These are phyloP conservation scores for Artibeus lituratus DNA, from an alignment of 2,797 vertebrate genomes.

Conservation along the genomic window DNA sequence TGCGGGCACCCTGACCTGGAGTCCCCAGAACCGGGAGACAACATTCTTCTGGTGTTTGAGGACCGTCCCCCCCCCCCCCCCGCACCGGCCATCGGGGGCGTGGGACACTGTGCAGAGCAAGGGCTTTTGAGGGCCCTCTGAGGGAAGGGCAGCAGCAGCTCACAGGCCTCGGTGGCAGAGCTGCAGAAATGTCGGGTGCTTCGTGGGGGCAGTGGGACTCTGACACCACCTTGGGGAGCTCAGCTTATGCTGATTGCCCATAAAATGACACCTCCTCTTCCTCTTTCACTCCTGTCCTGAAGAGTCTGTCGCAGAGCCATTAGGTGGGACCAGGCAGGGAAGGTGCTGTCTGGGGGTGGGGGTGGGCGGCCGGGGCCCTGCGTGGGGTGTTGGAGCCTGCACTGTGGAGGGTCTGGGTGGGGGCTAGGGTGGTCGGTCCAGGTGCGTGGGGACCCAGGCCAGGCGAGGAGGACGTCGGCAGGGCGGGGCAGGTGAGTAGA, in stretches of 20 bases:
- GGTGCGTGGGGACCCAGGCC: neutral
- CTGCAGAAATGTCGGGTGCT: neutral
- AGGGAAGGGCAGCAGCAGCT: neutral
- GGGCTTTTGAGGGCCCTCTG: neutral
- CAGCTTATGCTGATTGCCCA: neutral
- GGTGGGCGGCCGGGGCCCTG: neutral
- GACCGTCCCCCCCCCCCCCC: too few relatives aligned
- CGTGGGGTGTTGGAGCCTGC: neutral
- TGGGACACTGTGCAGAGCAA: accelerated
- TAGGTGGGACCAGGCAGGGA: neutral
- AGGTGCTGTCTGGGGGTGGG: neutral
- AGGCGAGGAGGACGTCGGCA: neutral
- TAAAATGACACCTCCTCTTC: neutral
- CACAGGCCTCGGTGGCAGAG: neutral
- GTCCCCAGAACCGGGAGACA: neutral
- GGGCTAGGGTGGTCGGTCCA: neutral
- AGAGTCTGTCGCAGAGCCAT: neutral
- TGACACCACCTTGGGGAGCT: neutral
- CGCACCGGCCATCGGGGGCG: too few relatives aligned
- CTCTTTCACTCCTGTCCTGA: neutral
- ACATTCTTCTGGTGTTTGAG: neutral
- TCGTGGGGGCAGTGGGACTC: neutral
- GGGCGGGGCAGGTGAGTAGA: neutral
- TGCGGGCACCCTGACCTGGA: neutral
- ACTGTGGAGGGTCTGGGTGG: neutral